phyloP scores from a whole-genome alignment of 2,113 vertebrate species.

The Colistium nudipinnis region DNA sequence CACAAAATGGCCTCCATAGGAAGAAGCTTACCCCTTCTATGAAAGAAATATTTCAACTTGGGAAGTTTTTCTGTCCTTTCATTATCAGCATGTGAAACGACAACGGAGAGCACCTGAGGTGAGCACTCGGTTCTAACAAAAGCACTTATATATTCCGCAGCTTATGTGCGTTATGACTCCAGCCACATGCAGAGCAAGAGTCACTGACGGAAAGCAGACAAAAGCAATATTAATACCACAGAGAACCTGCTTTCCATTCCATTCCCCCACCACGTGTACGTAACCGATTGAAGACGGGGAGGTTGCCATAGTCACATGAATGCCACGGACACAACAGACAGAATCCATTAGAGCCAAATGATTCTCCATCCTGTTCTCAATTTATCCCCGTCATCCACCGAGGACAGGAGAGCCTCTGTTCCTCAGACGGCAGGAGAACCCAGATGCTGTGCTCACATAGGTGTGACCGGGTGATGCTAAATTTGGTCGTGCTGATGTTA shows the following conservation, averaged over 20 bases:
- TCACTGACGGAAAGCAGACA: not conserved
- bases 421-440: constrained; percentile 11
- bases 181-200: constrained; percentile 9
- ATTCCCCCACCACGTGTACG: constrained; percentile 27
- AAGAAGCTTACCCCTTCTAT: not conserved
- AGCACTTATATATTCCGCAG: no score
- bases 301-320: constrained; percentile 14
- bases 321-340: constrained; percentile 3
- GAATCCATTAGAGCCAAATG: constrained; percentile 8
- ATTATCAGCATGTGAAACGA: not conserved
- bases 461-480: constrained; percentile 10
- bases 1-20: not conserved
- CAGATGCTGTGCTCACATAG: not conserved
- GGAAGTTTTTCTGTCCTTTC: not conserved
- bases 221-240: not conserved
- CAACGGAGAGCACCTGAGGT: no score
- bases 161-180: not conserved
- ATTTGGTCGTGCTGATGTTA: not conserved
- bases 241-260: not conserved
- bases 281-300: not conserved
- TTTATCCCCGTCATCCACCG: constrained; percentile 6
- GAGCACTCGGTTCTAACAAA: no score
- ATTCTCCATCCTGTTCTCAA: constrained; percentile 11
- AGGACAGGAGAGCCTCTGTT: not conserved
- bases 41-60: not conserved